These are phyloP conservation scores for Bibio marci DNA, from an alignment of 2,888 invertebrate genomes.

Conservation along the genomic window DNA sequence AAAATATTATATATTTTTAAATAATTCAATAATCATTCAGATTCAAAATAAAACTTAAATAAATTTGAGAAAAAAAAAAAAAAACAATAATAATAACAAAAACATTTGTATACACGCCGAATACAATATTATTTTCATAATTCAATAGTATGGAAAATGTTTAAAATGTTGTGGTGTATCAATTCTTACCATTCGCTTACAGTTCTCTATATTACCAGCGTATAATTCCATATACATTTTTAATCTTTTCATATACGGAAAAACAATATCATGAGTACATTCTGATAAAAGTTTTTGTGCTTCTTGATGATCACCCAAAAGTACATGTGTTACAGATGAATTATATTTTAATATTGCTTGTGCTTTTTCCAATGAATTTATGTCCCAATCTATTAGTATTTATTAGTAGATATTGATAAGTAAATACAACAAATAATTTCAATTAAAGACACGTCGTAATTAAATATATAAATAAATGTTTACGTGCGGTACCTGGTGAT, in stretches of 20 bases:
- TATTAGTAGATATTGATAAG: too few species aligned
- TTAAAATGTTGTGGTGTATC: conserved; percentile 7
- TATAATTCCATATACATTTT: conserved; percentile 40
- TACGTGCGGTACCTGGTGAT: conserved; percentile 18
- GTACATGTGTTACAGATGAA: conserved; percentile 55
- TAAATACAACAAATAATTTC: conserved; percentile 11
- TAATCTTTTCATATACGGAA: conserved; percentile 21
- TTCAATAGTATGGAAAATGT: too few species aligned
- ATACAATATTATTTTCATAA: too few species aligned
- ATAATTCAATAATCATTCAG: too few species aligned
- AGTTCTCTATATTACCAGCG: conserved; percentile 34
- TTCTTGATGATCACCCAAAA: conserved; percentile 56
- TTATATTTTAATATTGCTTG: conserved; percentile 61
- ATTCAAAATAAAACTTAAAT: too few species aligned
- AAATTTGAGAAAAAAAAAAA: too few species aligned
- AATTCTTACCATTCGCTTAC: conserved; percentile 30
- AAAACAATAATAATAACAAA: too few species aligned
- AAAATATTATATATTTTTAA: too few species aligned
- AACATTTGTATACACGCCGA: too few species aligned
- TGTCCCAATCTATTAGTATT: conserved; percentile 35
- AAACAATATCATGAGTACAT: conserved; percentile 23
- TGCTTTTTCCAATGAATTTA: conserved; percentile 40
- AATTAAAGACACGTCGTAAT: too few species aligned
- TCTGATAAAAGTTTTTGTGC: conserved; percentile 22
- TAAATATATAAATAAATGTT: conserved; percentile 18